These are phyloP conservation scores for Dryobota labecula DNA, from an alignment of 2,888 invertebrate genomes.

Conservation along the genomic window DNA sequence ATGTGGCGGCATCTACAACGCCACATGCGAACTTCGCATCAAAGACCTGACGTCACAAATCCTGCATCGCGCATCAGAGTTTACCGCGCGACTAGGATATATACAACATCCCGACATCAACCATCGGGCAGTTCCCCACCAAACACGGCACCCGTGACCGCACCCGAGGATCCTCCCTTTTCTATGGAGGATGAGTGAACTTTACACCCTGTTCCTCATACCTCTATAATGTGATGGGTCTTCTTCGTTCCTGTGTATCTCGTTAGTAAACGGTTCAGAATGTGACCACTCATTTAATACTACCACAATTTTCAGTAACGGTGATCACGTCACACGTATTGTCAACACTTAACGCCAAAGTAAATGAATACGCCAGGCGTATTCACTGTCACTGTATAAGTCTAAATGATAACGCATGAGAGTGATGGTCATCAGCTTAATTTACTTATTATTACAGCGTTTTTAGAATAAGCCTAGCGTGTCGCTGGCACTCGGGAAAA, in stretches of 20 bases:
- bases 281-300: not conserved
- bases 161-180: too few relatives aligned
- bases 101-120: too few relatives aligned
- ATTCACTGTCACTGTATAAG: not conserved
- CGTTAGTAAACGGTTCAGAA: not conserved
- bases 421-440: not conserved
- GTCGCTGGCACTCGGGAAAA: not conserved
- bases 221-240: not conserved
- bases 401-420: not conserved
- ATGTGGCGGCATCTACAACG: too few relatives aligned
- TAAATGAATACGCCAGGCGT: not conserved
- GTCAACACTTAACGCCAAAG: not conserved
- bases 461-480: not conserved
- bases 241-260: not conserved
- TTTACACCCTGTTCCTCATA: too few relatives aligned
- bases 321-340: not conserved
- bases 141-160: too few relatives aligned
- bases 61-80: too few relatives aligned
- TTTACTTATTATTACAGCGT: not conserved
- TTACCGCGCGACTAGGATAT: too few relatives aligned
- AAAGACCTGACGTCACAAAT: too few relatives aligned
- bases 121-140: too few relatives aligned
- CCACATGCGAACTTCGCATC: too few relatives aligned
- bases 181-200: too few relatives aligned
- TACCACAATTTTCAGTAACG: not conserved